A percentile compares a stretch with the other conserved stretches of the same genome.
Conservation (phyloP, 2,888 invertebrate species). For the Pollenia griseotomentosa region DNA sequence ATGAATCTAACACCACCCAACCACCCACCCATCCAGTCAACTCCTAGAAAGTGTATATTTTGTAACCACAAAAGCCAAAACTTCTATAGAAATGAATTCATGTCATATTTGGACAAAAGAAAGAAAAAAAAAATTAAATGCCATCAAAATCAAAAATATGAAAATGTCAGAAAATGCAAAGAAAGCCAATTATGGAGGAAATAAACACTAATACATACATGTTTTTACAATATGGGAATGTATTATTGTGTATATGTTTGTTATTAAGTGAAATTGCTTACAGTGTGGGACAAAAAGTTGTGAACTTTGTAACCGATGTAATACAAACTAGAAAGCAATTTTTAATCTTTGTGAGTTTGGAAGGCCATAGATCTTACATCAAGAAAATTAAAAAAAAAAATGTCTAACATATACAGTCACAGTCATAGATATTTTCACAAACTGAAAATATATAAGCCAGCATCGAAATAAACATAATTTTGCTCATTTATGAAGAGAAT, state of each 20-base stretch:
- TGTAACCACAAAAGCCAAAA: conserved; percentile 62
- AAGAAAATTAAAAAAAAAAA: no score
- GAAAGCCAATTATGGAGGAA: conserved; percentile 71
- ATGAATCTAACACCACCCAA: conserved; percentile 40
- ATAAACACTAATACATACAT: conserved; percentile 22
- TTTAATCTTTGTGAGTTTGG: no score
- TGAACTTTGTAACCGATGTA: no score
- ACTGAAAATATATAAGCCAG: no score
- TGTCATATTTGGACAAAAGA: conserved; percentile 65
- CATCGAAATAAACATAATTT: no score
- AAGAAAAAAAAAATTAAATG: conserved; percentile 31
- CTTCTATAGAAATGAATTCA: conserved; percentile 49
- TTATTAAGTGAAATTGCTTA: conserved; percentile 24
- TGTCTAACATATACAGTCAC: no score
- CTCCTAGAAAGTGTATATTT: background rate
- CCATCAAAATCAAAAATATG: conserved; percentile 64
- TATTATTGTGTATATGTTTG: background rate
- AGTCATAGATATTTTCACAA: no score
- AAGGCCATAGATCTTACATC: no score
- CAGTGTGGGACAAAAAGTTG: conserved; percentile 5
- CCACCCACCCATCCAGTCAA: conserved; percentile 7
- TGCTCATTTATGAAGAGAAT: no score
- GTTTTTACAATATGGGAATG: background rate
- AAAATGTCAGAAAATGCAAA: conserved; percentile 59
- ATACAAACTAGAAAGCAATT: no score